Evolutionary conservation across 2,797 vertebrate species (phyloP).

Genomic region (Carduelis carduelis): DNA sequence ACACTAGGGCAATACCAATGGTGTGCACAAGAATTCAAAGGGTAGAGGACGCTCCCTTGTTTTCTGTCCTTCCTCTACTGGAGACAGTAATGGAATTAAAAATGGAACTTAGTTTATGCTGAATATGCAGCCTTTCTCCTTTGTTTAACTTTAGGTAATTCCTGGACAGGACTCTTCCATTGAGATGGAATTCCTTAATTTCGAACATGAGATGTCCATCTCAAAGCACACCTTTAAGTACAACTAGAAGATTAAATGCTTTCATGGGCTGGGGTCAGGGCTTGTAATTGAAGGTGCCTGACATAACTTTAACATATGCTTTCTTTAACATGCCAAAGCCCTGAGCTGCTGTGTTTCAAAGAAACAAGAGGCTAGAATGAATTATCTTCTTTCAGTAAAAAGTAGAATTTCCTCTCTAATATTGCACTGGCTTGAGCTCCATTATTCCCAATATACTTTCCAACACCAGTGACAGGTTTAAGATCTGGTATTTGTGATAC

Average conservation of each 20-base stretch:
- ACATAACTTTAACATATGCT: neutral
- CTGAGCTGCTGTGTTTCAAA: neutral
- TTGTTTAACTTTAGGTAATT: neutral
- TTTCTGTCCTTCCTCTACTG: neutral
- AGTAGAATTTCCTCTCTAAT: conserved; percentile 13
- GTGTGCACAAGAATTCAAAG: neutral
- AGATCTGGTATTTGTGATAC: conserved; percentile 2
- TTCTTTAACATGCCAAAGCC: neutral
- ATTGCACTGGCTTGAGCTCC: neutral
- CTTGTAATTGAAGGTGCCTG: neutral
- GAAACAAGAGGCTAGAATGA: neutral
- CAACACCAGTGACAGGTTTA: conserved; percentile 7
- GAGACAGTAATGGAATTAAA: neutral
- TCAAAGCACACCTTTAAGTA: neutral
- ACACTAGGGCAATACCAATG: accelerated
- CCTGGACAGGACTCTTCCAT: neutral
- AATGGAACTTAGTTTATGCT: neutral
- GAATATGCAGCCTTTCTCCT: neutral
- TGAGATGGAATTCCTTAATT: neutral
- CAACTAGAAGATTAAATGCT: neutral
- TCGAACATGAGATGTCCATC: neutral
- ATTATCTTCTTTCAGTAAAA: conserved; percentile 6
- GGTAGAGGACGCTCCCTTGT: neutral
- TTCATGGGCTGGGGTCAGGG: neutral
- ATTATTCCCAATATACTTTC: neutral